Conservation (phyloP, 2,888 invertebrate genomes). For the Drosophila pullipes region DNA sequence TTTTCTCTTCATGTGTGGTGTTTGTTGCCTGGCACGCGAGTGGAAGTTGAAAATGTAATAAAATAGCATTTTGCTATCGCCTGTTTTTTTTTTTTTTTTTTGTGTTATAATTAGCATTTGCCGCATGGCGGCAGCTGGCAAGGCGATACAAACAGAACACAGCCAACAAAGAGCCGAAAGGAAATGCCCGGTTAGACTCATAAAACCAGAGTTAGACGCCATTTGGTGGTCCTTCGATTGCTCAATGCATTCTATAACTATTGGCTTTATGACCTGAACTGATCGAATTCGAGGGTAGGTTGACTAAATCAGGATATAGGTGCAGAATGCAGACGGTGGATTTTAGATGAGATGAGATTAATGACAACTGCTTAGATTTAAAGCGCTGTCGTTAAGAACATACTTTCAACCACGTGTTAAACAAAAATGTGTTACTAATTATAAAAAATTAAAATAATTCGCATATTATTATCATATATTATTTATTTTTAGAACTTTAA, state of each 20-base stretch:
- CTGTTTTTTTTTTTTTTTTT: constrained; percentile 25
- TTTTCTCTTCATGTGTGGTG: not conserved
- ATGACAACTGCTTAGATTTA: not conserved
- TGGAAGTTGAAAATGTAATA: constrained; percentile 60
- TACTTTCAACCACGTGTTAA: not conserved
- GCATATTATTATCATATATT: not conserved
- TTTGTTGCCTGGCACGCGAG: constrained; percentile 57
- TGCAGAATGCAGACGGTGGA: not conserved
- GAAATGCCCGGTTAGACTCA: constrained; percentile 25
- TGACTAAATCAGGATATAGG: not conserved
- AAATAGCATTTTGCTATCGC: constrained; percentile 52
- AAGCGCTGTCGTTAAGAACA: not conserved
- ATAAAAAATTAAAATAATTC: not conserved
- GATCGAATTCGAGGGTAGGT: constrained; percentile 5
- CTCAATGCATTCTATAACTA: constrained; percentile 42
- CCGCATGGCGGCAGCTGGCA: constrained; percentile 69
- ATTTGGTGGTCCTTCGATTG: constrained; percentile 39
- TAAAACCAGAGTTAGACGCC: constrained; percentile 41
- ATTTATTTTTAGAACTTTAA: not conserved
- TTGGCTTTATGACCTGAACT: constrained; percentile 2
- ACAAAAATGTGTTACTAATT: not conserved
- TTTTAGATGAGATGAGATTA: not conserved
- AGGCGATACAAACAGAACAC: constrained; percentile 1
- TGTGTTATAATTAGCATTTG: constrained; percentile 69
- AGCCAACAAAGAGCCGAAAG: constrained; percentile 1